A percentile compares a stretch with the other conserved stretches of the same genome.
Conservation (phyloP, 2,113 vertebrate genomes). For the Lophotis ruficrista region DNA sequence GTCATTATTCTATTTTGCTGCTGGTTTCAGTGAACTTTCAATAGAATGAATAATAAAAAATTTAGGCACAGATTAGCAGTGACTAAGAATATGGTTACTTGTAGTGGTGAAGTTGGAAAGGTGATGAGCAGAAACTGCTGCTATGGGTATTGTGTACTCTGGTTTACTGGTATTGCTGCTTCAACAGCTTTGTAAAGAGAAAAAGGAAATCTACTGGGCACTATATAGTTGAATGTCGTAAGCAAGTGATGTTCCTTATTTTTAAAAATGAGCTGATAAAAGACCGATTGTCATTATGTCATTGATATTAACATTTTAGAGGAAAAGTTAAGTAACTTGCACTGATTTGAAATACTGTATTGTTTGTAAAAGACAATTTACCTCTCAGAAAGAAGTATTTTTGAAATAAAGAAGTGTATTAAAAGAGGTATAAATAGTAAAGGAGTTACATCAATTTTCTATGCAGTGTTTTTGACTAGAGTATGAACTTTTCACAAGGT, state of each 20-base stretch:
- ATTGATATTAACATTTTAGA: background rate
- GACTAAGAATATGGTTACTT: background rate
- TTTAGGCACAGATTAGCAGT: conserved; percentile 15
- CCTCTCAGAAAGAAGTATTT: background rate
- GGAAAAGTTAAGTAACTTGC: background rate
- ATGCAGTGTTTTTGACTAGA: background rate
- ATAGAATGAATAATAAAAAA: conserved; percentile 11
- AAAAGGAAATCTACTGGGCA: conserved; percentile 3
- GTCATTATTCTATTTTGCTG: background rate
- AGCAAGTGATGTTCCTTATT: conserved; percentile 4
- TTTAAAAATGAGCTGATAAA: background rate
- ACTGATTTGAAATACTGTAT: background rate
- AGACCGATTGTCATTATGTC: background rate
- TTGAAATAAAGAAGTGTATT: too few species aligned
- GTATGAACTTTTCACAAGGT: background rate
- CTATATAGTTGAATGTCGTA: background rate
- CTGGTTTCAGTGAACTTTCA: background rate
- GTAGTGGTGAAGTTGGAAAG: background rate
- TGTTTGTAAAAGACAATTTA: background rate
- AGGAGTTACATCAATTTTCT: background rate
- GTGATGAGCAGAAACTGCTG: conserved; percentile 12
- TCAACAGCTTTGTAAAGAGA: conserved; percentile 7
- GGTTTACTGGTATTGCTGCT: background rate
- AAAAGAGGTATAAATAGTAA: background rate
- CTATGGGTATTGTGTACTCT: background rate